A percentile compares a stretch with the other conserved stretches of the same genome.
phyloP scores from a whole-genome alignment of 2,888 invertebrate species.

The Ichneumoninae sp. region DNA sequence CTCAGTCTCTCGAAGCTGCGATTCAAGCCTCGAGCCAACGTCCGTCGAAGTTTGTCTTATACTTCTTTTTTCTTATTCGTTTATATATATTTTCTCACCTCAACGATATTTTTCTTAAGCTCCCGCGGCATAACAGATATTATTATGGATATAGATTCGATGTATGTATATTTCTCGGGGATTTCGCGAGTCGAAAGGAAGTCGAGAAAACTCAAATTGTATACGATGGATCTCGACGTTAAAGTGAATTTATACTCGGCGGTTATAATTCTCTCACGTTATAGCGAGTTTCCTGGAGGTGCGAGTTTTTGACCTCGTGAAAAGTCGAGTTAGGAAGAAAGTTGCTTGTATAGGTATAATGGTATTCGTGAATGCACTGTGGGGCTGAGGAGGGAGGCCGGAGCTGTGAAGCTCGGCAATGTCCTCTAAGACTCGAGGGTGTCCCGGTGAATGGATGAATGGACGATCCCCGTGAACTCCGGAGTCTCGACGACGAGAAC shows the following conservation, averaged over 20 bases:
- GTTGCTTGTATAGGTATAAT: background rate
- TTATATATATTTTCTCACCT: slow-evolving; percentile 10
- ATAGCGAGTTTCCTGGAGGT: slow-evolving; percentile 5
- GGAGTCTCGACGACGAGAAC: slow-evolving; percentile 36
- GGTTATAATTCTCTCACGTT: slow-evolving; percentile 32
- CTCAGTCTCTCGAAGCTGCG: background rate
- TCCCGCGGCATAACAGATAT: background rate
- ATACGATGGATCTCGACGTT: slow-evolving; percentile 21
- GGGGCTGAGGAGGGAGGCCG: background rate
- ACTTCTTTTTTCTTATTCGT: slow-evolving; percentile 4
- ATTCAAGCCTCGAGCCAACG: slow-evolving; percentile 10
- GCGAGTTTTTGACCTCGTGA: slow-evolving; percentile 8
- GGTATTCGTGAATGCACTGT: slow-evolving; percentile 23
- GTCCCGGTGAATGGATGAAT: slow-evolving; percentile 54
- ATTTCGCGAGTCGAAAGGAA: slow-evolving; percentile 1
- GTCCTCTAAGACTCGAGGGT: slow-evolving; percentile 28
- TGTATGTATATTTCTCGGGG: background rate
- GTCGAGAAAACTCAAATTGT: background rate
- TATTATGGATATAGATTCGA: background rate
- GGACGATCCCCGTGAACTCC: slow-evolving; percentile 48
- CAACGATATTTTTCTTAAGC: slow-evolving; percentile 17
- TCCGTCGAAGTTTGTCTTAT: slow-evolving; percentile 20
- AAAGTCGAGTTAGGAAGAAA: slow-evolving; percentile 28
- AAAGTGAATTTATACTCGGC: slow-evolving; percentile 20
- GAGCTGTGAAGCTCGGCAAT: background rate